Conservation (phyloP, 2,888 invertebrate species). For the Tachystola acroxantha region DNA sequence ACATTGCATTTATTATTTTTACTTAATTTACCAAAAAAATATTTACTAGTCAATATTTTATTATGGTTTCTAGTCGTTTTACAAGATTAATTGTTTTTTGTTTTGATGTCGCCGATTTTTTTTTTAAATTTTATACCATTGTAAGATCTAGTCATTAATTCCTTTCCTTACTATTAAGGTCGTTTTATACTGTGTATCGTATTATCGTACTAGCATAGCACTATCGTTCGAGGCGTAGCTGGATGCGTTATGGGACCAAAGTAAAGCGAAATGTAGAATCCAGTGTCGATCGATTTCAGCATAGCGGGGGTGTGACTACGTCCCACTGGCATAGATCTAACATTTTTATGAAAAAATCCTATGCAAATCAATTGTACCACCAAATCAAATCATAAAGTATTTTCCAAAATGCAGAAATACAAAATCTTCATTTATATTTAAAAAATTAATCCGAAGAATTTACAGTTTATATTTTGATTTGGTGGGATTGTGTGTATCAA, state of each 20-base stretch:
- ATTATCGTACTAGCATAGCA: no score
- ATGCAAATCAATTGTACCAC: no score
- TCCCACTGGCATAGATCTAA: slow-evolving; percentile 44
- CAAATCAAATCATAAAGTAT: no score
- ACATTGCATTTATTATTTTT: slow-evolving; percentile 1
- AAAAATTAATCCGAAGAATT: no score
- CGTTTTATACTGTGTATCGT: slow-evolving; percentile 3
- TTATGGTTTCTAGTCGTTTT: slow-evolving; percentile 1
- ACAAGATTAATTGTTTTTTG: no score
- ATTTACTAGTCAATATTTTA: neutral
- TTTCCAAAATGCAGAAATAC: no score
- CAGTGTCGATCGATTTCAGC: slow-evolving; percentile 36
- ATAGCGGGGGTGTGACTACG: slow-evolving; percentile 47
- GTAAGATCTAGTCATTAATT: slow-evolving; percentile 13
- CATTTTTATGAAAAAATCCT: no score
- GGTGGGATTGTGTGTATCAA: no score
- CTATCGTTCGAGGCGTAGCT: slow-evolving; percentile 58
- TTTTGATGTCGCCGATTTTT: no score
- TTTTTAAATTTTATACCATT: neutral
- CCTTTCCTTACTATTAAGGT: slow-evolving; percentile 9
- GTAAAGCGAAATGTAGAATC: slow-evolving; percentile 40
- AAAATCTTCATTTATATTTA: no score
- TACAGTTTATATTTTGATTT: no score
- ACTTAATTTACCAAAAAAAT: neutral
- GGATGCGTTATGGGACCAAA: slow-evolving; percentile 64